Base-by-base conservation (phyloP, 2,888 invertebrate species). In the Helicoverpa assulta region DNA sequence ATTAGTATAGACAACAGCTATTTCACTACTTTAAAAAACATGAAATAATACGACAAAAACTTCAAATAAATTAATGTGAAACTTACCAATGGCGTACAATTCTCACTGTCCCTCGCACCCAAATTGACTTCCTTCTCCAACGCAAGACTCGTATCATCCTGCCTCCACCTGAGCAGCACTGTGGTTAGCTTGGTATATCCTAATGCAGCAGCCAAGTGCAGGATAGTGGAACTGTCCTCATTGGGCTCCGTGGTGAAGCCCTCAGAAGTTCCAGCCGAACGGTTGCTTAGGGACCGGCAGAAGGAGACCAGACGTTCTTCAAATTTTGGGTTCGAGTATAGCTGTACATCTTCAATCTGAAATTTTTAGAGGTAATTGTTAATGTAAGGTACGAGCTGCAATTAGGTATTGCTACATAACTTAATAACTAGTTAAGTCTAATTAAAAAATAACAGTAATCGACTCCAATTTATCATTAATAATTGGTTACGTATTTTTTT, bases 41-140 rank as follows among this genome's bases (percentile, higher is more conserved):
- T 21, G 2, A 2, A 21, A 21, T 21, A 1, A 21, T 21, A 21
- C 21, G 8, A 37, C 10, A 37, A 37, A 37, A 37, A 37, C 10
- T 37, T 37, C 2, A 37, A 37, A 7, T 37, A 21, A 21, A 21
- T 21, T 21, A 21, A 21, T 21, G 3, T 43, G 37, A 8, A 47
- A 90, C 94, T 95, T 92, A 98, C 99, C 96, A 99, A 96, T 64
- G 99, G 99, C 6, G 99, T 99, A 85, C 97, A 98, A 67, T 99
- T 99, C 85, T 98, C 98, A 76, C 97, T 97, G 92, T 99, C 99
- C 86, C 98, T 97, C 81, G 98, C 98, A 67, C 98, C 96, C 70
- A 99, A 98, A 95, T 99, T 99, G 53, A 99, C 98, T 96, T 99
- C 99, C 37, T 98, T 97, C 90, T 99, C 98, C 73, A 99, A 95